phyloP scores from a whole-genome alignment of 2,797 vertebrate genomes.

The Eulemur rubriventer region DNA sequence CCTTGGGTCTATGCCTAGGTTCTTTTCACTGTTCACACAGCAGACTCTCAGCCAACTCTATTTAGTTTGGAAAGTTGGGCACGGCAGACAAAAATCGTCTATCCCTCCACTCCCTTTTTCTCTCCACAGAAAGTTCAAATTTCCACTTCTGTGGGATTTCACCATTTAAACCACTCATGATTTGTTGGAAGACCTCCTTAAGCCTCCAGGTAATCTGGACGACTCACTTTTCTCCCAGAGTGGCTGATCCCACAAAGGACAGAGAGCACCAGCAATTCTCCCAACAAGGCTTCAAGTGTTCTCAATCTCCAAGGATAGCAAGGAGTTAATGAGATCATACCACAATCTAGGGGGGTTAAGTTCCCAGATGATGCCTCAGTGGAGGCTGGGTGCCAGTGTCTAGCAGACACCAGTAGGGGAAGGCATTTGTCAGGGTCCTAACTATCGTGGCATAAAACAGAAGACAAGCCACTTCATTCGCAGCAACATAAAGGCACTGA shows the following conservation, averaged over 20 bases:
- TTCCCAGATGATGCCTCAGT: not conserved
- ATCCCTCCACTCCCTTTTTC: not conserved
- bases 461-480: not conserved
- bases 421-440: not conserved
- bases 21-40: not conserved
- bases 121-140: not conserved
- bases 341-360: not conserved
- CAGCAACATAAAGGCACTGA: not conserved
- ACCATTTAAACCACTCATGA: not conserved
- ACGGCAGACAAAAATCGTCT: not conserved
- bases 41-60: not conserved
- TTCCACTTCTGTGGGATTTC: not conserved
- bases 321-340: not conserved
- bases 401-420: not conserved
- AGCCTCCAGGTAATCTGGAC: not conserved
- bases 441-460: not conserved
- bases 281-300: not conserved
- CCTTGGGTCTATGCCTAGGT: not conserved
- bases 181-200: not conserved
- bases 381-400: not conserved
- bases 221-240: not conserved
- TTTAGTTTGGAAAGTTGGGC: not conserved
- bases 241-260: not conserved
- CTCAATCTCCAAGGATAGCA: not conserved
- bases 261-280: not conserved